These are phyloP conservation scores for Mimumesa dahlbomi DNA, from an alignment of 2,888 invertebrate species.

Conservation along the genomic window DNA sequence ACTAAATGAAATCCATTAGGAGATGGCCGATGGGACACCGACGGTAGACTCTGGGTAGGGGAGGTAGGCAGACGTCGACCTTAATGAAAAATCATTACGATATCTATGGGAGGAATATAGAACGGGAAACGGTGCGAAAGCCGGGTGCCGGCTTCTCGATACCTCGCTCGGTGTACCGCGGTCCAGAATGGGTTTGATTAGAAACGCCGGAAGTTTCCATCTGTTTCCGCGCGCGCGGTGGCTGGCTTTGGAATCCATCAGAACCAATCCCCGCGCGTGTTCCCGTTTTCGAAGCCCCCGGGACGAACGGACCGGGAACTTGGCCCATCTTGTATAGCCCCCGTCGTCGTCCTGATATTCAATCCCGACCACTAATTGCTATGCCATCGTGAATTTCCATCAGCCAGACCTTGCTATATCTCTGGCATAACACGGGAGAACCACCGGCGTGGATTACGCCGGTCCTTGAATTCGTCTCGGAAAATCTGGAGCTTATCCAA, in stretches of 20 bases:
- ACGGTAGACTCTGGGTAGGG: background rate
- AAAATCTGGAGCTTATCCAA: constrained; percentile 14
- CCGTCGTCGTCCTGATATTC: constrained; percentile 26
- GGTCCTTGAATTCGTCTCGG: background rate
- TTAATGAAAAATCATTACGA: constrained; percentile 67
- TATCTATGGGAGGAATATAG: constrained; percentile 33
- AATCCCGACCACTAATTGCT: constrained; percentile 34
- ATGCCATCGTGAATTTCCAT: constrained; percentile 20
- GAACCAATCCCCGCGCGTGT: constrained; percentile 15
- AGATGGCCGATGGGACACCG: constrained; percentile 42
- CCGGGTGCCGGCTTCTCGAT: background rate
- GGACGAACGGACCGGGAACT: constrained; percentile 18
- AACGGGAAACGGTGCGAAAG: background rate
- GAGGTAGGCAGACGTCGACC: constrained; percentile 30
- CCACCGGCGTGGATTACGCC: constrained; percentile 12
- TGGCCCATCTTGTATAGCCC: constrained; percentile 26
- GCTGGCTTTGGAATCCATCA: constrained; percentile 43
- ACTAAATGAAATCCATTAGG: constrained; percentile 70
- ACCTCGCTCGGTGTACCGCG: background rate
- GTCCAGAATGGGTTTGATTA: constrained; percentile 47
- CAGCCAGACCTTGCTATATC: constrained; percentile 3
- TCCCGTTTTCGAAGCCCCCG: constrained; percentile 11
- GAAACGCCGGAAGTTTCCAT: constrained; percentile 49
- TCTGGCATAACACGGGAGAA: background rate
- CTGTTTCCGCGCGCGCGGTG: constrained; percentile 27